Percentiles rank a stretch among this genome's conserved stretches.
These are phyloP conservation scores for Cephonodes hylas DNA, from an alignment of 2,888 invertebrate genomes.

Conservation along the genomic window DNA sequence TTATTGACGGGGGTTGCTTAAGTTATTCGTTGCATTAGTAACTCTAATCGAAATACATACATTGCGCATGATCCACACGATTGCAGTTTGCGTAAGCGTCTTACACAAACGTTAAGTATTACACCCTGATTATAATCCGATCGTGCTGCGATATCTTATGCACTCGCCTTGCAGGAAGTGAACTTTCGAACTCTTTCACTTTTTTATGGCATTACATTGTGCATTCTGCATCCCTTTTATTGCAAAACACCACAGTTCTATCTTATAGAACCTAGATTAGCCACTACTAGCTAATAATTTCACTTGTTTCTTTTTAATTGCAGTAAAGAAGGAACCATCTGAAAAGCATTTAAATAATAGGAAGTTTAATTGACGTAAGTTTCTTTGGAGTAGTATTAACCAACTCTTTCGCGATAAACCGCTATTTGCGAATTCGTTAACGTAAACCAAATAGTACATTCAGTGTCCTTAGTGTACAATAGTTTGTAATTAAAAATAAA, in stretches of 20 bases:
- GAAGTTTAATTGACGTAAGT: no score
- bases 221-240: not conserved
- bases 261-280: not conserved
- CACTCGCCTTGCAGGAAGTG: slow-evolving; percentile 55
- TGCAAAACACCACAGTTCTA: not conserved
- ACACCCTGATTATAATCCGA: slow-evolving; percentile 68
- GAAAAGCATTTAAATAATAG: no score
- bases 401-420: no score
- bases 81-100: slow-evolving; percentile 71
- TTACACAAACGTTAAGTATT: slow-evolving; percentile 72
- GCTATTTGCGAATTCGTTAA: no score
- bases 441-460: no score
- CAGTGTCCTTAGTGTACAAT: no score
- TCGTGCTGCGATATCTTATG: slow-evolving; percentile 66
- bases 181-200: slow-evolving; percentile 68
- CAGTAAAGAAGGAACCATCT: no score
- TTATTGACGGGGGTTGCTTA: not conserved
- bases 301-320: no score
- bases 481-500: no score
- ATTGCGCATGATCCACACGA: slow-evolving; percentile 64
- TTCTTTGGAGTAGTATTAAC: no score
- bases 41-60: slow-evolving; percentile 29
- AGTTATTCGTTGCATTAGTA: slow-evolving; percentile 13
- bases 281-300: no score
- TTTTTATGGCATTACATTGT: slow-evolving; percentile 28